Conservation (phyloP, 2,113 vertebrate genomes). For the Eidolon helvum region DNA sequence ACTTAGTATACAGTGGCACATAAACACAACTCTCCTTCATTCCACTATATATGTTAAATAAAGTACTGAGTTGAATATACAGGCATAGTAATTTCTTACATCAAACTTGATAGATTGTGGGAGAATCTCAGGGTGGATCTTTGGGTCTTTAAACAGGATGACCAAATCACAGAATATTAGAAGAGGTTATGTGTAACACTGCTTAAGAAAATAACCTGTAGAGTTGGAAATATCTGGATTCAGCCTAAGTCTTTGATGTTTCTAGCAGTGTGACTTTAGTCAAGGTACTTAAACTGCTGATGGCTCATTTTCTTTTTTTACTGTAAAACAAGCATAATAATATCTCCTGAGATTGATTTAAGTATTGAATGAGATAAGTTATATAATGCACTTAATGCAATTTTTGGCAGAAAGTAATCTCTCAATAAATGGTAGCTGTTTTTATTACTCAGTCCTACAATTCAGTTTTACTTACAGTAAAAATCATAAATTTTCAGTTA, state of each 20-base stretch:
- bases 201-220: not conserved
- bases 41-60: not conserved
- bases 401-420: not conserved
- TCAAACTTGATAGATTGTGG: not conserved
- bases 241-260: not conserved
- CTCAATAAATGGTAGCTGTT: not conserved
- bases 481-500: not conserved
- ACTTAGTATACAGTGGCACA: not conserved
- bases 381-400: not conserved
- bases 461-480: not conserved
- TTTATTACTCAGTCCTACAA: not conserved
- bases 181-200: not conserved
- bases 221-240: not conserved
- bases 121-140: not conserved
- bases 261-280: not conserved
- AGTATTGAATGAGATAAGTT: not conserved
- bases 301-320: not conserved
- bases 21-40: not conserved
- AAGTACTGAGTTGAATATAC: not conserved
- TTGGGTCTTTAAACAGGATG: not conserved
- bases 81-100: not conserved
- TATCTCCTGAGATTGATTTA: not conserved
- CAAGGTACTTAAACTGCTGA: not conserved
- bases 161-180: not conserved
- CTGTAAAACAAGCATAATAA: not conserved